A percentile compares a stretch with the other conserved stretches of the same genome.
These are phyloP conservation scores for Barnardius zonarius DNA, from an alignment of 2,113 vertebrate species.

Conservation along the genomic window DNA sequence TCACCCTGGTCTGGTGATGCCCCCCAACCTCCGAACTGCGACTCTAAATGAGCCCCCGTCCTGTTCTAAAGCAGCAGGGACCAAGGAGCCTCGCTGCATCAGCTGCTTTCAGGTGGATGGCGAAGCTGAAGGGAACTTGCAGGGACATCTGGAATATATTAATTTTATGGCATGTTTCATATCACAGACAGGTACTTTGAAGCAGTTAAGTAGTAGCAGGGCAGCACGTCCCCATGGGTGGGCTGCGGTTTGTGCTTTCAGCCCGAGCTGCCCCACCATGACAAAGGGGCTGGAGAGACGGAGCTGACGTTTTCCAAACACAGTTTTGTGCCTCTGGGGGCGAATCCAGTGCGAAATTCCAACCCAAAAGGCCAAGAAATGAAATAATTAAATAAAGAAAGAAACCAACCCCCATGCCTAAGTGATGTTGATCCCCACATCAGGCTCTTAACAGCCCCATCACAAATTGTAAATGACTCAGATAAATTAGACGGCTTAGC, in stretches of 20 bases:
- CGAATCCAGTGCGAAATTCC: constrained; percentile 54
- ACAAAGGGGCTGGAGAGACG: constrained; percentile 59
- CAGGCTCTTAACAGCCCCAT: constrained; percentile 70
- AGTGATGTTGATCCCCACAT: constrained; percentile 37
- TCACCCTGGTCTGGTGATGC: accelerated
- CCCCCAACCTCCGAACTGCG: accelerated
- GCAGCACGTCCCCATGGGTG: constrained; percentile 75
- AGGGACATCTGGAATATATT: constrained; percentile 77
- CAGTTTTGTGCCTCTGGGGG: constrained; percentile 53
- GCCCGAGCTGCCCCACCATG: constrained; percentile 62
- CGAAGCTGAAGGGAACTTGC: background rate
- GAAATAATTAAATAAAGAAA: background rate
- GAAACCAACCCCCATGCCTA: background rate
- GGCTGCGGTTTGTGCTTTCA: constrained; percentile 72
- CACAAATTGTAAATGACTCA: constrained; percentile 67
- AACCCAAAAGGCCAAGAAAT: constrained; percentile 5
- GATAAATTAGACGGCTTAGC: constrained; percentile 71
- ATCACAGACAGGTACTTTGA: constrained; percentile 76
- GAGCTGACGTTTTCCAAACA: constrained; percentile 70
- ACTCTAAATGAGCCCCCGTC: background rate
- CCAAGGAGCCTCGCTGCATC: background rate
- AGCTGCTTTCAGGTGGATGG: constrained; percentile 61
- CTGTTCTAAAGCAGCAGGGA: accelerated
- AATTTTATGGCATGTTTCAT: constrained; percentile 70
- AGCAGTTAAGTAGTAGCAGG: constrained; percentile 65